phyloP scores from a whole-genome alignment of 2,888 invertebrate species.

The Meteorus colon region DNA sequence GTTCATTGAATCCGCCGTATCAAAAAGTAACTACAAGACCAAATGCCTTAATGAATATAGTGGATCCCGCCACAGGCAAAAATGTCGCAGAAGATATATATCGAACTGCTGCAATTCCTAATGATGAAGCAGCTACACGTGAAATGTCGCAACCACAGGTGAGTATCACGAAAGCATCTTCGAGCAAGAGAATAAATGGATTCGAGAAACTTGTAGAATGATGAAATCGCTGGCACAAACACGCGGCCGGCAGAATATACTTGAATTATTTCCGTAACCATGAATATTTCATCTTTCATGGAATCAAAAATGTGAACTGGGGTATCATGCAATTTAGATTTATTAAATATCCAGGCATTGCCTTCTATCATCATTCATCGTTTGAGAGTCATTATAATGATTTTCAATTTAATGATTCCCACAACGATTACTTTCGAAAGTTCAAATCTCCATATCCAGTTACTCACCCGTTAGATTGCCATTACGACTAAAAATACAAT shows the following conservation, averaged over 20 bases:
- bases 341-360: neutral
- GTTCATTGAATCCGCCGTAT: constrained; percentile 51
- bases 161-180: constrained; percentile 49
- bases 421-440: neutral
- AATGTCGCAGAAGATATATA: constrained; percentile 75
- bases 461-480: neutral
- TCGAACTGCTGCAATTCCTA: constrained; percentile 74
- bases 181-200: neutral
- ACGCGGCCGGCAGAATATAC: no score
- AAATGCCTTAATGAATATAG: constrained; percentile 72
- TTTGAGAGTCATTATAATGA: neutral
- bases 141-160: constrained; percentile 75
- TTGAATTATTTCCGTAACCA: neutral
- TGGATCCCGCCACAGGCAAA: constrained; percentile 75
- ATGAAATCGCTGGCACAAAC: no score
- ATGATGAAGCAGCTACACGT: constrained; percentile 75
- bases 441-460: neutral
- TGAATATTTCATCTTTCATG: no score
- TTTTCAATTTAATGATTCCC: neutral
- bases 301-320: no score
- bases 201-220: neutral
- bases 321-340: neutral
- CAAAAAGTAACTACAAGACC: constrained; percentile 59
- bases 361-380: neutral
- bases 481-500: constrained; percentile 12